Conservation (phyloP, 2,113 vertebrate genomes). For the Cololabis saira region DNA sequence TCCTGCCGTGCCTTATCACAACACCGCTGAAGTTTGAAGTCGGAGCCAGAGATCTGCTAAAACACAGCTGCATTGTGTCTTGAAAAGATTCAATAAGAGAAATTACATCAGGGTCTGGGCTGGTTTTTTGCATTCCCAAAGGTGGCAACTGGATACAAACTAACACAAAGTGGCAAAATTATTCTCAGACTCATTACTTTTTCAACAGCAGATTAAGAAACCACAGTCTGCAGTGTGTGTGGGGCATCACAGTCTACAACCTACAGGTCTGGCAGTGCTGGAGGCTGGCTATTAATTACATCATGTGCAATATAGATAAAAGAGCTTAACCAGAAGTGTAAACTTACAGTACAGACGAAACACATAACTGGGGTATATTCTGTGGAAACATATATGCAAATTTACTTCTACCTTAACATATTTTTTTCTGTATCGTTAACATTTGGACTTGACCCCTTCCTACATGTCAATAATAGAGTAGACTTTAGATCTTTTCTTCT, state of each 20-base stretch:
- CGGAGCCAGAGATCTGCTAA: slow-evolving; percentile 34
- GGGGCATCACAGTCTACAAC: neutral
- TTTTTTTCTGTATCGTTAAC: no score
- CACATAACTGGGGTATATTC: slow-evolving; percentile 10
- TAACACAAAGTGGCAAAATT: slow-evolving; percentile 29
- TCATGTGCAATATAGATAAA: slow-evolving; percentile 26
- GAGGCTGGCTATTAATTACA: slow-evolving; percentile 49
- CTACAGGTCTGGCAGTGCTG: neutral
- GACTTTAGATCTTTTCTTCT: no score
- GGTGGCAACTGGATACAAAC: slow-evolving; percentile 42
- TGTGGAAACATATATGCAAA: slow-evolving; percentile 10
- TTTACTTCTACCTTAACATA: neutral
- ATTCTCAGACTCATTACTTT: slow-evolving; percentile 42
- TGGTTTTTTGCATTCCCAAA: slow-evolving; percentile 48
- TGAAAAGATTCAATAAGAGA: slow-evolving; percentile 53
- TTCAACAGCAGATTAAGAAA: slow-evolving; percentile 31
- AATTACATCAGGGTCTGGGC: slow-evolving; percentile 69
- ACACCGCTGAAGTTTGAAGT: slow-evolving; percentile 33
- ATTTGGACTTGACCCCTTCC: no score
- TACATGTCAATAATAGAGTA: no score
- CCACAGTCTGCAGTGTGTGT: neutral
- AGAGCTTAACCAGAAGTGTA: neutral
- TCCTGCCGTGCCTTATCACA: slow-evolving; percentile 54
- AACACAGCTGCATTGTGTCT: slow-evolving; percentile 68
- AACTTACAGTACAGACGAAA: slow-evolving; percentile 11